Percentiles rank a stretch among this genome's conserved stretches.
Evolutionary conservation across 2,113 vertebrate species (phyloP).

Genomic region (Merops nubicus): DNA sequence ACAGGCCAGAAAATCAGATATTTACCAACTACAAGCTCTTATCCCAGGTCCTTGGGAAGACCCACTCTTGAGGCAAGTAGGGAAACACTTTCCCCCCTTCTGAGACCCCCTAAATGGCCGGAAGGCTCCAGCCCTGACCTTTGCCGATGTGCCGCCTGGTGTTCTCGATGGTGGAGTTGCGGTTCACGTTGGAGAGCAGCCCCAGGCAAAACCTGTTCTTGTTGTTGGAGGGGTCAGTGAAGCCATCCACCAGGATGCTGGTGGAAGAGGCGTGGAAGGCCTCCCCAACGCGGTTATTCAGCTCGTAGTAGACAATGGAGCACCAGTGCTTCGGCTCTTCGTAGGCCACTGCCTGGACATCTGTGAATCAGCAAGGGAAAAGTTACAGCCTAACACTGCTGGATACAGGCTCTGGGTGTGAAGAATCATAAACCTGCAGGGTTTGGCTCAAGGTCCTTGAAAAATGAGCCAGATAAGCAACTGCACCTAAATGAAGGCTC

Average conservation of each 20-base stretch:
- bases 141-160: constrained; percentile 96
- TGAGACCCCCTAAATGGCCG: rapidly evolving
- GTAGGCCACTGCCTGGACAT: constrained; percentile 96
- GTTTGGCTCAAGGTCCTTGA: not conserved
- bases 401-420: not conserved
- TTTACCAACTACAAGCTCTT: not conserved
- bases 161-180: constrained; percentile 99
- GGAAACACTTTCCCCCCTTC: rapidly evolving
- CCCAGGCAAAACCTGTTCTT: constrained; percentile 98
- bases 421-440: not conserved
- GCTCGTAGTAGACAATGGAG: constrained; percentile 99
- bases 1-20: not conserved
- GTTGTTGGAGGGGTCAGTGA: constrained; percentile 98
- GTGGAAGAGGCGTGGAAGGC: constrained; percentile 97
- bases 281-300: constrained; percentile 96
- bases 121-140: constrained; percentile 74
- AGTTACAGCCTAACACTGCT: not conserved
- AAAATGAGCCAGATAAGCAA: not conserved
- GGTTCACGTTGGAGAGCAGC: constrained; percentile 97
- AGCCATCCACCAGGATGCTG: constrained; percentile 95
- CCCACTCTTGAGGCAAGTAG: not conserved
- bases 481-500: not conserved
- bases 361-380: constrained; percentile 77
- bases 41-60: not conserved
- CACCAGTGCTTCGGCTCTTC: constrained; percentile 99